These are phyloP conservation scores for Phaethornis superciliosus DNA, from an alignment of 2,113 vertebrate genomes.

Conservation along the genomic window DNA sequence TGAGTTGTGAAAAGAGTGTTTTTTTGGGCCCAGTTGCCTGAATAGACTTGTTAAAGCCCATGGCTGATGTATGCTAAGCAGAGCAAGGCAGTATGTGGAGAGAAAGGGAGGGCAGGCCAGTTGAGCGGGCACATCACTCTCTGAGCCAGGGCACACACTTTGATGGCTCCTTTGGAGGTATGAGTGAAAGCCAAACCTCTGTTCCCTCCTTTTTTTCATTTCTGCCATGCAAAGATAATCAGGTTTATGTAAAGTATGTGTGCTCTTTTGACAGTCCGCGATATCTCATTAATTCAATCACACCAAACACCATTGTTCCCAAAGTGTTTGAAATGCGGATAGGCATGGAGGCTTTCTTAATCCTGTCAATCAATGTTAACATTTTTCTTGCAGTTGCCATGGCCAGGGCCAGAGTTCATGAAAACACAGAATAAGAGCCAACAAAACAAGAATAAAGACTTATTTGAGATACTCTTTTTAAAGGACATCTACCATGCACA, in stretches of 20 bases:
- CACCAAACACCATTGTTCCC: conserved; percentile 97
- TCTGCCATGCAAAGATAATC: conserved; percentile 99
- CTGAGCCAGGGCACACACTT: conserved; percentile 80
- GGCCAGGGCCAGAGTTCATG: conserved; percentile 99
- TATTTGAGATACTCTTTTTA: conserved; percentile 96
- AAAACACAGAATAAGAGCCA: conserved; percentile 98
- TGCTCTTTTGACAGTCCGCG: conserved; percentile 98
- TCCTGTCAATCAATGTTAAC: conserved; percentile 99
- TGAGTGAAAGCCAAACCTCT: conserved; percentile 83
- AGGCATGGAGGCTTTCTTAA: conserved; percentile 91
- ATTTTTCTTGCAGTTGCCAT: conserved; percentile 99
- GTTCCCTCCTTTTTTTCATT: conserved; percentile 83
- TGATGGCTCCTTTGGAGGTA: conserved; percentile 86
- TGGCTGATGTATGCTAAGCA: conserved; percentile 90
- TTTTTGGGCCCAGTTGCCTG: conserved; percentile 81
- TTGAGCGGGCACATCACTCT: conserved; percentile 83
- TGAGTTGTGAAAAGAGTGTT: conserved; percentile 83
- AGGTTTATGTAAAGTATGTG: conserved; percentile 99
- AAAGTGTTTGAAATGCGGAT: conserved; percentile 99
- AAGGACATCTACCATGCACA: conserved; percentile 97
- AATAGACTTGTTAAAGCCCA: conserved; percentile 95
- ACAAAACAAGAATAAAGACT: conserved; percentile 99
- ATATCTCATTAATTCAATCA: conserved; percentile 99
- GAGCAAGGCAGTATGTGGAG: conserved; percentile 75
- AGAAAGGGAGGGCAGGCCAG: conserved; percentile 82